Evolutionary conservation across 2,888 invertebrate species (phyloP), one percentile per base, ranked within the genome.

Genomic region (Cyclophora albipunctata): DNA sequence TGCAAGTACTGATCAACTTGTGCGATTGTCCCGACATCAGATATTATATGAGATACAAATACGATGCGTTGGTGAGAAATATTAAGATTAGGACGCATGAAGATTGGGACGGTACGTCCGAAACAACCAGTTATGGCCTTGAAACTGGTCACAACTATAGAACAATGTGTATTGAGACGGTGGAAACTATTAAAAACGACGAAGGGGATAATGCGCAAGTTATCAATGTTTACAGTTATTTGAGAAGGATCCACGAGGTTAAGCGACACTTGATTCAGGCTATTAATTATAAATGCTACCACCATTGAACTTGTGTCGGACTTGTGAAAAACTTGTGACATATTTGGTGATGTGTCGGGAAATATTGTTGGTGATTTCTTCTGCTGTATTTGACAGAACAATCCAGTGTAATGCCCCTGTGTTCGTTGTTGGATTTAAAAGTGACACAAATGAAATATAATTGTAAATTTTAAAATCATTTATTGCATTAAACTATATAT

Each of bases 1-100:
- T 88, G 70, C 84, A 85, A 52, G 76, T 82, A 0, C 53, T 88
- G 40, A 78, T 85, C 3, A 87, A 88, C 57, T 60, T 88, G 0
- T 82, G 85, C 66, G 87, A 87, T 46, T 78, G 76, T 54, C 82
- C 86, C 0, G 87, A 88, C 49, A 71, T 85, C 2, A 67, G 84
- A 41, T 45, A 76, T 35, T 72, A 82, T 47, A 57, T 87, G 60
- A 80, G 76, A 50, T 46, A 34, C 0, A 54, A 76, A 42, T 82
- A 78, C 77, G 71, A 75, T 55, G 53, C 45, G 2, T 71, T 70
- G 5, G 58, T 84, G 0, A 62, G 56, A 3, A 47, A 33, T 2
- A 69, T 83, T 2, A 66, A 50, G 2, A 74, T 87, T 4, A 67
- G 78, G 37, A 73, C 69, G 0, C 72, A 80, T 35, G 84, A 86